A percentile compares a stretch with the other conserved stretches of the same genome.
These are phyloP conservation scores for Myzus persicae DNA, from an alignment of 1,140 invertebrate genomes.

Conservation along the genomic window DNA sequence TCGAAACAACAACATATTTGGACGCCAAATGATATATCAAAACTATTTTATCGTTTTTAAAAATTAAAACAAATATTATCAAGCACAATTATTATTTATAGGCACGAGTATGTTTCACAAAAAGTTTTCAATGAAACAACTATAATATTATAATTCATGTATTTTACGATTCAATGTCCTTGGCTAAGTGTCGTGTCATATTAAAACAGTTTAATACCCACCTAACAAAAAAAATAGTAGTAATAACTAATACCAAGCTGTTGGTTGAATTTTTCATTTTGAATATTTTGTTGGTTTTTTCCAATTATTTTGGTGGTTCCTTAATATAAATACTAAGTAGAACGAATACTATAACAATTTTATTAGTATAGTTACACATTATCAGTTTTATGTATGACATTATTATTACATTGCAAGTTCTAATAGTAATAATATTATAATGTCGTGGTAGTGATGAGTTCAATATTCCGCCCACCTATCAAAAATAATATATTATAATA, in stretches of 20 bases:
- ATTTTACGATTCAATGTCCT: not conserved
- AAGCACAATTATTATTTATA: not conserved
- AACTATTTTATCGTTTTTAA: not conserved
- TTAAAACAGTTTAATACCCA: not conserved
- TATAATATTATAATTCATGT: not conserved
- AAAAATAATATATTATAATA: not conserved
- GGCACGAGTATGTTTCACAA: not conserved
- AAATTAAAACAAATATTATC: not conserved
- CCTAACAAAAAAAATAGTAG: not conserved
- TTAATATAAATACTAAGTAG: not conserved
- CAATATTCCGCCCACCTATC: no score
- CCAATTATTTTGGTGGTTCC: not conserved
- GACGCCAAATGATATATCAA: not conserved
- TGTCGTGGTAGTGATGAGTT: no score
- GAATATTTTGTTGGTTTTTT: not conserved
- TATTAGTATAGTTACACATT: not conserved
- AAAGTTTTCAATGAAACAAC: not conserved
- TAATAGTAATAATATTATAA: no score
- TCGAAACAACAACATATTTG: not conserved
- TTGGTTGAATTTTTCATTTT: not conserved
- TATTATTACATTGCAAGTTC: not conserved
- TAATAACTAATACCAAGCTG: not conserved
- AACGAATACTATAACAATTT: not conserved
- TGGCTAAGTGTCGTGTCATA: not conserved
- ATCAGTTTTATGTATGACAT: not conserved